A percentile compares a stretch with the other conserved stretches of the same genome.
These are phyloP conservation scores for Anolis apletophallus DNA, from an alignment of 2,797 vertebrate species.

Conservation along the genomic window DNA sequence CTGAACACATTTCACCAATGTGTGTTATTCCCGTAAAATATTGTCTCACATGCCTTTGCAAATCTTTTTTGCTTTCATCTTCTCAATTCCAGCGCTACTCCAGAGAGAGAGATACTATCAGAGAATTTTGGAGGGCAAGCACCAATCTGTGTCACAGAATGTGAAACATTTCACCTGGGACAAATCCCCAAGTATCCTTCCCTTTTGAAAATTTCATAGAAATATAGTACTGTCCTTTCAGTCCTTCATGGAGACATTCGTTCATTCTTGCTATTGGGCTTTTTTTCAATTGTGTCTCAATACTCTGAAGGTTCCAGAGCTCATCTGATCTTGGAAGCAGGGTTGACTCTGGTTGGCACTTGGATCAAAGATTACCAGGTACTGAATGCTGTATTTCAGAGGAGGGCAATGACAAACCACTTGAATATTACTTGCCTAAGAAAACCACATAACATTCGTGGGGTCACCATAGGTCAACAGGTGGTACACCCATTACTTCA, in stretches of 20 bases:
- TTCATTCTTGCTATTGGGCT: neutral
- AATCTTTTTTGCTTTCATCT: slow-evolving; percentile 9
- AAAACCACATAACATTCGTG: too few species aligned
- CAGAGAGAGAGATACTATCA: neutral
- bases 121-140: neutral
- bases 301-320: too few species aligned
- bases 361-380: too few species aligned
- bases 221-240: neutral
- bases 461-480: too few species aligned
- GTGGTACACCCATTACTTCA: too few species aligned
- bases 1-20: slow-evolving; percentile 60
- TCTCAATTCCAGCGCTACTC: neutral
- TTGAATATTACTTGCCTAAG: too few species aligned
- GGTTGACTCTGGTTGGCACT: too few species aligned
- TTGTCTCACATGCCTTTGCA: slow-evolving; percentile 1
- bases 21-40: slow-evolving; percentile 50
- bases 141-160: neutral
- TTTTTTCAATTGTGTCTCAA: neutral
- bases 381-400: too few species aligned
- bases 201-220: neutral
- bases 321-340: too few species aligned
- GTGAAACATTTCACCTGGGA: neutral
- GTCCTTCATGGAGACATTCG: neutral
- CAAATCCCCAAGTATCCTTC: too few species aligned
- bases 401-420: too few species aligned